phyloP scores from a whole-genome alignment of 2,797 vertebrate genomes.

The Jordanella pulchra region DNA sequence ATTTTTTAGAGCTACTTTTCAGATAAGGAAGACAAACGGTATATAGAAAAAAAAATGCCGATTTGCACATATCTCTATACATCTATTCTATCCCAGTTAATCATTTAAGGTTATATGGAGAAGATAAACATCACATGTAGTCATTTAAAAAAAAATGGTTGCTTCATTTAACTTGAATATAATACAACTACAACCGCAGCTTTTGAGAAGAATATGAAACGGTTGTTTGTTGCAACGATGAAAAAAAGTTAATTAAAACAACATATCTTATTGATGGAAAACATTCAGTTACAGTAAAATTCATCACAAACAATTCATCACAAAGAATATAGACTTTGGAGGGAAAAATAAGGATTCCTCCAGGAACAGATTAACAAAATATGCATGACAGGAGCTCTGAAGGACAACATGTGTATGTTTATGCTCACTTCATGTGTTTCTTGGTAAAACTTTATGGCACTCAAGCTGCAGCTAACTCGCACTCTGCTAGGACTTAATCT shows the following conservation, averaged over 20 bases:
- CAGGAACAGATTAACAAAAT: background rate
- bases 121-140: too few species aligned
- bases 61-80: too few species aligned
- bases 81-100: too few species aligned
- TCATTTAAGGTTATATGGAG: too few species aligned
- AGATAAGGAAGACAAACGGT: background rate
- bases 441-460: slow-evolving; percentile 45
- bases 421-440: slow-evolving; percentile 17
- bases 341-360: background rate
- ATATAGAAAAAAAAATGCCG: background rate
- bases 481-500: slow-evolving; percentile 71
- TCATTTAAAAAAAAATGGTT: background rate
- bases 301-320: background rate
- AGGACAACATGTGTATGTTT: slow-evolving; percentile 16
- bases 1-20: background rate
- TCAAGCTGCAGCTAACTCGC: slow-evolving; percentile 48
- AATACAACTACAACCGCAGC: background rate
- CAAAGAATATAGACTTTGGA: too few species aligned
- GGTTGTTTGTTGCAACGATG: background rate
- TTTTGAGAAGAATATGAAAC: background rate
- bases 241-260: too few species aligned
- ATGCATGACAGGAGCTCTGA: slow-evolving; percentile 29
- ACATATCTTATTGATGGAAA: background rate
- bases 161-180: background rate
- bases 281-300: background rate